These are phyloP conservation scores for Pristis pectinata DNA, from an alignment of 2,797 vertebrate species.

Conservation along the genomic window DNA sequence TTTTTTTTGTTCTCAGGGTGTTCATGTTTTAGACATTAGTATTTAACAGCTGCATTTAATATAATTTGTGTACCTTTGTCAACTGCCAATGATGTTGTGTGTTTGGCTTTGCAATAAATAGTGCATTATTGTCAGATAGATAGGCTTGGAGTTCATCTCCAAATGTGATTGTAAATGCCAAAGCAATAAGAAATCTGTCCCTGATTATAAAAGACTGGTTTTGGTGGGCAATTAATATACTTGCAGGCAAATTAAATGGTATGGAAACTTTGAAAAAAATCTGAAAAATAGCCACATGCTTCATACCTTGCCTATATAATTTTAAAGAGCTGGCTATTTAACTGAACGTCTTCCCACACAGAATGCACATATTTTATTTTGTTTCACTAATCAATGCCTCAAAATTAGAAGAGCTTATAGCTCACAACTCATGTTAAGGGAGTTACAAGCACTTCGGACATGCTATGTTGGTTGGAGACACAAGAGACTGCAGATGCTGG, in stretches of 20 bases:
- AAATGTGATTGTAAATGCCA: neutral
- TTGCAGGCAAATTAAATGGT: neutral
- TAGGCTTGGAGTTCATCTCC: neutral
- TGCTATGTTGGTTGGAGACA: no score
- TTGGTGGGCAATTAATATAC: neutral
- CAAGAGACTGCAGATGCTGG: no score
- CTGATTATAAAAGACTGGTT: neutral
- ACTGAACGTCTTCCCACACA: neutral
- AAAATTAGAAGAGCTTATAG: neutral
- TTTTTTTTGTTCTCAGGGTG: neutral
- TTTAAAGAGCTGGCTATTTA: neutral
- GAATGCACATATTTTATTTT: neutral
- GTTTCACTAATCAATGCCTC: slow-evolving; percentile 5
- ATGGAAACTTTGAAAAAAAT: neutral
- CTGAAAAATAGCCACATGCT: neutral
- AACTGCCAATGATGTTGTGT: neutral
- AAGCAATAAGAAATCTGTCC: neutral
- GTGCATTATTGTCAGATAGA: neutral
- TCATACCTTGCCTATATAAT: neutral
- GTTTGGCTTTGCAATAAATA: neutral
- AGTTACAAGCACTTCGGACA: slow-evolving; percentile 14
- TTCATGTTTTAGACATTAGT: neutral
- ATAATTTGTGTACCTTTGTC: neutral
- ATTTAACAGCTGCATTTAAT: slow-evolving; percentile 18
- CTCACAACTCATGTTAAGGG: neutral